A percentile compares a stretch with the other conserved stretches of the same genome.
Conservation (phyloP, 1,140 invertebrate genomes). For the Wiebesia pumilae region DNA sequence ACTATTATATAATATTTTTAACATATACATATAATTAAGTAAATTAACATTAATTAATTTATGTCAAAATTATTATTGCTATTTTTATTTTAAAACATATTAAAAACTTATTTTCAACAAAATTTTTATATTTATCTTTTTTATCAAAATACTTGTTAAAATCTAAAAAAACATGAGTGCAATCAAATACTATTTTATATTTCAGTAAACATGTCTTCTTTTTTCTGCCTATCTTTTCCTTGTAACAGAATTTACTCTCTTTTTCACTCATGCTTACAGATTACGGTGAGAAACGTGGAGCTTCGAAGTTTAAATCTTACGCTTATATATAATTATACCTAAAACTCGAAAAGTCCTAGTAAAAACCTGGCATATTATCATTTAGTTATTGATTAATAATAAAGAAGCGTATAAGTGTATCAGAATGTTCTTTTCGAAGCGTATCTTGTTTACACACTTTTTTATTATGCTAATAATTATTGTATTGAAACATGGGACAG, state of each 20-base stretch:
- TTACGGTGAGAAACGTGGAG: background rate
- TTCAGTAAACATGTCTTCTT: conserved; percentile 5
- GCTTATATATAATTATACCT: conserved; percentile 35
- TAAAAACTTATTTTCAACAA: background rate
- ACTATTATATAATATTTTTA: too few relatives aligned
- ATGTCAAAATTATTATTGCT: background rate
- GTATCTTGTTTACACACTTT: conserved; percentile 10
- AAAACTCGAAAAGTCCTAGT: conserved; percentile 48
- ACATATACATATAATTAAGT: too few relatives aligned
- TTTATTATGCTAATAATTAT: conserved; percentile 27
- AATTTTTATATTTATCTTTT: background rate
- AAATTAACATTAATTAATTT: background rate
- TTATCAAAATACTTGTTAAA: background rate
- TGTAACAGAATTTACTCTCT: conserved; percentile 24
- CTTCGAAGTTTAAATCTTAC: conserved; percentile 27
- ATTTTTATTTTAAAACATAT: too few relatives aligned
- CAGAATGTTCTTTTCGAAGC: conserved; percentile 8
- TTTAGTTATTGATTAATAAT: conserved; percentile 44
- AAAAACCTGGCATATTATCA: conserved; percentile 36
- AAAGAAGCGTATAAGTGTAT: conserved; percentile 42
- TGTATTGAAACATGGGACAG: background rate
- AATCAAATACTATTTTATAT: background rate
- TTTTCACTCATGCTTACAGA: background rate
- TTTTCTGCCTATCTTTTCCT: background rate
- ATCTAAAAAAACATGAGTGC: conserved; percentile 15